Percentiles rank a stretch among this genome's conserved stretches.
These are phyloP conservation scores for Thalassaphorura encarpata DNA, from an alignment of 1,140 invertebrate species.

Conservation along the genomic window DNA sequence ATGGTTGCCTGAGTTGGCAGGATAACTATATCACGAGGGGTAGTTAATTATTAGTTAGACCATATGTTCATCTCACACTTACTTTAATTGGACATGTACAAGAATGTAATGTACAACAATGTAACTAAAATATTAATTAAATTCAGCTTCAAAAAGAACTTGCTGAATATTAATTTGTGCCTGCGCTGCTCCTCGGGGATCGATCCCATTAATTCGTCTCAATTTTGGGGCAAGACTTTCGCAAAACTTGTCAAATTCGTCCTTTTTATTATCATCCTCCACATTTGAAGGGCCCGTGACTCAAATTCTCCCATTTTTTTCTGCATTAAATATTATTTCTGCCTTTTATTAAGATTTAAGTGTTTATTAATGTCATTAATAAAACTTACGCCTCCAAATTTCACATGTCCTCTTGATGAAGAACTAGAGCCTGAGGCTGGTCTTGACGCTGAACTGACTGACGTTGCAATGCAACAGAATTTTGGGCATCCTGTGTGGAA, in stretches of 20 bases:
- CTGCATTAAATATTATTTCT: background rate
- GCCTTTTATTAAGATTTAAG: background rate
- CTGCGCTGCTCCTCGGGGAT: background rate
- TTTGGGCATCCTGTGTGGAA: background rate
- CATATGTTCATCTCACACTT: no score
- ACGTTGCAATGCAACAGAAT: background rate
- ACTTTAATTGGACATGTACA: background rate
- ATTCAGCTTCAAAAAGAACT: background rate
- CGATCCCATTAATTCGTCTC: background rate
- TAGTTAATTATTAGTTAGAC: no score
- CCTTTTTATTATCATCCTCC: background rate
- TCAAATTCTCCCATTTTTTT: conserved; percentile 4
- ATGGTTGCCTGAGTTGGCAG: no score
- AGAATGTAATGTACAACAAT: background rate
- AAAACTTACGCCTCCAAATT: no score
- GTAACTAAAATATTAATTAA: conserved; percentile 8
- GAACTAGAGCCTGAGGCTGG: background rate
- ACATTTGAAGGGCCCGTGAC: background rate
- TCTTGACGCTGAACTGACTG: background rate
- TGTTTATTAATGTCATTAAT: background rate
- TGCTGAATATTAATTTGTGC: background rate
- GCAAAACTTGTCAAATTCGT: conserved; percentile 3
- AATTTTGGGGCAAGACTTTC: conserved; percentile 1
- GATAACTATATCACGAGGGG: no score
- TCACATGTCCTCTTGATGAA: background rate